Percentiles rank a stretch among this genome's conserved stretches.
Evolutionary conservation across 2,888 invertebrate species (phyloP).

Genomic region (Spisula subtruncata): DNA sequence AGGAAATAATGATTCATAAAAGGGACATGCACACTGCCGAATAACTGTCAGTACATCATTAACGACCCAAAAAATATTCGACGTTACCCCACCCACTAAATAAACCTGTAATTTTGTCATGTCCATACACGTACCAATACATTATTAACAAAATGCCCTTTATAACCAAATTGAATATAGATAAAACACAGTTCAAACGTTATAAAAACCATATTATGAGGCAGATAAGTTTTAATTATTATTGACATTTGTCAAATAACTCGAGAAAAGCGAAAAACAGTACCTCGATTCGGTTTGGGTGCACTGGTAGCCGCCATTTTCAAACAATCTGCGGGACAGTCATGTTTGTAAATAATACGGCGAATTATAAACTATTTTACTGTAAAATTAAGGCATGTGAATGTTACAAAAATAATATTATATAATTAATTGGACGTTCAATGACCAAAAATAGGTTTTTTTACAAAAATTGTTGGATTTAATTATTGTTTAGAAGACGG

Average conservation of each 20-base stretch:
- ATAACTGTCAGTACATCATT: too few relatives aligned
- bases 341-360: background rate
- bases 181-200: background rate
- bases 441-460: too few relatives aligned
- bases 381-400: background rate
- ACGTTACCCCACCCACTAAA: conserved; percentile 20
- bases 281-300: conserved; percentile 72
- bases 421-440: background rate
- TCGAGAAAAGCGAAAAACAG: conserved; percentile 1
- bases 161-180: background rate
- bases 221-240: background rate
- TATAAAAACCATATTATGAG: background rate
- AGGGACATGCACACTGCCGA: too few relatives aligned
- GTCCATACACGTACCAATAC: conserved; percentile 17
- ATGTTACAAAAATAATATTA: background rate
- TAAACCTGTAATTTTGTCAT: background rate
- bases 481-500: too few relatives aligned
- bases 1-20: too few relatives aligned
- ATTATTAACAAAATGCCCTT: background rate
- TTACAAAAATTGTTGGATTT: too few relatives aligned
- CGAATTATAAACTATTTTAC: background rate
- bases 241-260: background rate
- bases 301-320: conserved; percentile 76
- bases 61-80: background rate
- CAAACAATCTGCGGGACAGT: conserved; percentile 59